phyloP scores from a whole-genome alignment of 2,888 invertebrate species.

The Pristionchus exspectatus region DNA sequence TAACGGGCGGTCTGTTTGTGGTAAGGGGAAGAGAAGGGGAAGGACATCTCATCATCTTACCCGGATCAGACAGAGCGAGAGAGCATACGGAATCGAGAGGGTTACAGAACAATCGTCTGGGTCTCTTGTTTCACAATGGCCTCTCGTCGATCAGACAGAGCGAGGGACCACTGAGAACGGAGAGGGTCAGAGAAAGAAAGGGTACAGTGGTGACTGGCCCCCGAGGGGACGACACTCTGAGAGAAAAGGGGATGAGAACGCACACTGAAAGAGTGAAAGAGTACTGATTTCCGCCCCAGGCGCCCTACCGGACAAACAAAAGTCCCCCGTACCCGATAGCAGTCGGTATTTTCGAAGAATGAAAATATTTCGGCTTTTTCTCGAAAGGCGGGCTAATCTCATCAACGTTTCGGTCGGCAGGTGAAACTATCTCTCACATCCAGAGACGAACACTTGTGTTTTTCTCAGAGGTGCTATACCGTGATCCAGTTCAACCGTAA shows the following conservation, averaged over 20 bases:
- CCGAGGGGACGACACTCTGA: neutral
- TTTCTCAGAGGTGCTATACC: neutral
- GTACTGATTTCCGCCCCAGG: constrained; percentile 8
- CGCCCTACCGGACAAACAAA: neutral
- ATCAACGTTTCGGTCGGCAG: too few relatives aligned
- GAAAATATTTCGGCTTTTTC: too few relatives aligned
- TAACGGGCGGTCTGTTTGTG: constrained; percentile 14
- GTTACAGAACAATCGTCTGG: neutral
- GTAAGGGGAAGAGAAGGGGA: neutral
- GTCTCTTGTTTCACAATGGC: too few relatives aligned
- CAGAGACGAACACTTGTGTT: neutral
- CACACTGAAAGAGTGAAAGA: neutral
- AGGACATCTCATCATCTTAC: neutral
- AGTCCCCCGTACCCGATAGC: neutral
- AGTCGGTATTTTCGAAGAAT: neutral
- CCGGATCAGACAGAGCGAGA: too few relatives aligned
- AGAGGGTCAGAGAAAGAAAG: neutral
- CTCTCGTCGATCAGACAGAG: neutral
- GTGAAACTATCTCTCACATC: too few relatives aligned
- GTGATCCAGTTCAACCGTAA: neutral
- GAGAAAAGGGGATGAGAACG: constrained; percentile 29
- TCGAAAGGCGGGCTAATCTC: too few relatives aligned
- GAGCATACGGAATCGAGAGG: too few relatives aligned
- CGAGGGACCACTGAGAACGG: neutral
- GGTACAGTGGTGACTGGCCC: neutral